Base-by-base conservation (phyloP, 2,113 vertebrate species). In the Brienomyrus longianalis region DNA sequence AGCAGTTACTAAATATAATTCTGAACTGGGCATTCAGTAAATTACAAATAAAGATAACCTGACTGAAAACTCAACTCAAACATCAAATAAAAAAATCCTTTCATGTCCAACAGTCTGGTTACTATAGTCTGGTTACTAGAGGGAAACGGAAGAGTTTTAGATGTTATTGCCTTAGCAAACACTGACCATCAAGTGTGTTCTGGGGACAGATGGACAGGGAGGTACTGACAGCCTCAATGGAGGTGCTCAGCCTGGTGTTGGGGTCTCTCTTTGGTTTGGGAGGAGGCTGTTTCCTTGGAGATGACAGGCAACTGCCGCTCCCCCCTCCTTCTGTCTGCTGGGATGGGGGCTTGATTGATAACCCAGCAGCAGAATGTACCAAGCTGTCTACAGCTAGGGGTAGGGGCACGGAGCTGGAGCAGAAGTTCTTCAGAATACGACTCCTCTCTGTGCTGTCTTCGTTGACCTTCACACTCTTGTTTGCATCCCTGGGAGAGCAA, bases 191-290 rank as follows among this genome's bases (percentile, higher is more conserved):
- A 83, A 96, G 91, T 0, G 96, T 94, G 91, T 97, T 98, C 94
- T 96, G 97, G 93, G 96, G 96, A 62, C 96, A 95, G 59, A 97
- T 96, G 5, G 95, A 95, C 92, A 99, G 94, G 88, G 97, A 98
- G 48, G 98, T 97, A 10, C 98, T 98, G 90, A 98, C 98, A 1
- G 96, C 98, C 94, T 99, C 98, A 0, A 99, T 99, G 0, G 98
- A 99, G 77, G 97, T 98, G 6, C 98, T 99, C 93, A 99, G 96
- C 90, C 98, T 95, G 1, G 98, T 99, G 94, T 96, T 97, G 56
- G 98, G 98, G 95, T 99, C 98, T 95, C 98, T 95, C 96, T 98
- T 99, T 92, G 98, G 98, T 94, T 99, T 99, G 86, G 98, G 98
- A 48, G 98, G 98, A 94, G 98, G 98, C 91, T 99, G 98, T 95